Evolutionary conservation across 2,113 vertebrate genomes (phyloP), one percentile per base, ranked within the genome.

Genomic region (Lonchura striata): DNA sequence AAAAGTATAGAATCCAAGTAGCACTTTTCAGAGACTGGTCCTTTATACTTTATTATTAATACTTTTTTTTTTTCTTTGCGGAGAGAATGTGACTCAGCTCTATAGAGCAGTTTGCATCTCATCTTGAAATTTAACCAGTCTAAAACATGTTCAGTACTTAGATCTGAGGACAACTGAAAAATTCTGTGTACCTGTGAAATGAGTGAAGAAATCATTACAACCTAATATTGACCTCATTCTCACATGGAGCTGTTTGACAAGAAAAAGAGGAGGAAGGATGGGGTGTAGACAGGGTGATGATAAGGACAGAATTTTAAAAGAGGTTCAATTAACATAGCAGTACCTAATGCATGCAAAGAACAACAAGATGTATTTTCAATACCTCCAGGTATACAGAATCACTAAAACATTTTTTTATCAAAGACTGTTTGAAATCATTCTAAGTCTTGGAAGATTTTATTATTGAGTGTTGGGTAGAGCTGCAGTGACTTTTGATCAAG

Each of bases 191-290:
- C 81, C 86, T 94, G 89, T 75, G 93, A 96, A 92, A 94, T 37
- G 60, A 91, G 74, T 86, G 87, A 95, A 91, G 83, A 92, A 95
- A 89, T 84, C 42, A 82, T 81, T 89, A 75, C 56, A 63, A 82
- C 35, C 60, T 63, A 86, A 64, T 74, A 89, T 1, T 74, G 56
- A 91, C 83, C 91, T 94, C 60, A 89, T 94, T 95, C 60, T 86
- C 77, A 91, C 86, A 86, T 92, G 47, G 81, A 74, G 42, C 30
- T 81, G 39, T 91, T 91, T 91, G 90, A 82, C 52, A 87, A 87
- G 76, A 72, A 71, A 88, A 68, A 53, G 54, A 81, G 41, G 11
- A 83, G 54, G 69, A 86, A 92, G 39, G 42, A 78, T 46, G 25
- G 52, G 19, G 28, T 75, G 69, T 68, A 75, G 83, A 84, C n/a